phyloP scores from a whole-genome alignment of 2,113 vertebrate species.

The Sminthopsis crassicaudata region DNA sequence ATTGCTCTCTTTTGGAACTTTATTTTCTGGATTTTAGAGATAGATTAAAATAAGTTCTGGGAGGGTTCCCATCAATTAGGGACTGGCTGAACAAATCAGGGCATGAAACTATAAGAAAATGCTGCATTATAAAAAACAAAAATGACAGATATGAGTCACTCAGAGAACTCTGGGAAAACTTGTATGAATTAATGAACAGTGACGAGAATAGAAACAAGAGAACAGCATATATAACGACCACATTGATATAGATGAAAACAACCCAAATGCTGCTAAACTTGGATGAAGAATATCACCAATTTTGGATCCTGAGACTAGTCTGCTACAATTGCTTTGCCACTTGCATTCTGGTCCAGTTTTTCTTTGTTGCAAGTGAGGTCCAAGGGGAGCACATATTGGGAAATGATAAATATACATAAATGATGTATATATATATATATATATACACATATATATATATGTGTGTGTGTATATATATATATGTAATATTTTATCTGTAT shows the following conservation, averaged over 20 bases:
- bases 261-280: background rate
- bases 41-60: background rate
- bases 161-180: background rate
- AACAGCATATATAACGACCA: background rate
- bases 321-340: background rate
- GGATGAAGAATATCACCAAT: background rate
- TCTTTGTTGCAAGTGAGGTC: background rate
- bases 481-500: too few species aligned
- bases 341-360: background rate
- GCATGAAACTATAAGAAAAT: background rate
- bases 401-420: background rate
- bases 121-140: background rate
- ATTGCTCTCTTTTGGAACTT: conserved; percentile 4
- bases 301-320: background rate
- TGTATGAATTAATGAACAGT: background rate
- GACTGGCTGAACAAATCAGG: background rate
- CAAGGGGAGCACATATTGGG: background rate
- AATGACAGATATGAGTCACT: background rate
- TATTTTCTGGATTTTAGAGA: background rate
- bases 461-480: too few species aligned
- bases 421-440: too few species aligned
- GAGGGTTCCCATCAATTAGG: background rate
- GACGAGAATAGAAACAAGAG: background rate
- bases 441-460: too few species aligned
- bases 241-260: background rate